Conservation (phyloP, 2,888 invertebrate genomes). For the Sarcophaga variegata region DNA sequence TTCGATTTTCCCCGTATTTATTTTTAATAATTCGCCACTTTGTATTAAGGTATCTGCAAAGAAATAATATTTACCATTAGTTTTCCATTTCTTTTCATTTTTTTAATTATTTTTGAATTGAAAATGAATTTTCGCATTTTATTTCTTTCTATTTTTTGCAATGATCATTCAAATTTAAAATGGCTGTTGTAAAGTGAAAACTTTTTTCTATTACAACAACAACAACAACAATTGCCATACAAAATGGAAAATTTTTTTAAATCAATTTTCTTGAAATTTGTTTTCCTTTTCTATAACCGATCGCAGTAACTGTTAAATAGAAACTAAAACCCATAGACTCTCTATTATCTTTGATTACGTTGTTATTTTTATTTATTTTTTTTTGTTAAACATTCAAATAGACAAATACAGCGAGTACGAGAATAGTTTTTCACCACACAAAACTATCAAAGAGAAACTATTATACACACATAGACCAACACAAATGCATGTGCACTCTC, state of each 20-base stretch:
- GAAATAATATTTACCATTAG: too few relatives aligned
- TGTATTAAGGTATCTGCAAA: too few relatives aligned
- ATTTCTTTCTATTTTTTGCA: too few relatives aligned
- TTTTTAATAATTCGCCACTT: too few relatives aligned
- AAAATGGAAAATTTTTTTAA: too few relatives aligned
- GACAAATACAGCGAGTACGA: conserved; percentile 2
- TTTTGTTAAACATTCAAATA: conserved; percentile 49
- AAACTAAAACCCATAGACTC: conserved; percentile 61
- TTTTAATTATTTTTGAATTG: too few relatives aligned
- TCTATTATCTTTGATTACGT: conserved; percentile 53
- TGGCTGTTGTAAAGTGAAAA: too few relatives aligned
- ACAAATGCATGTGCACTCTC: conserved; percentile 22
- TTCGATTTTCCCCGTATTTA: too few relatives aligned
- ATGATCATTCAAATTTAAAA: too few relatives aligned
- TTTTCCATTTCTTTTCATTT: too few relatives aligned
- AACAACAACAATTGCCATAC: neutral
- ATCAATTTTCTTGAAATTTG: neutral
- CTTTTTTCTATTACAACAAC: too few relatives aligned
- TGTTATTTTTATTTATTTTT: conserved; percentile 13
- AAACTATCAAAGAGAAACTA: conserved; percentile 63
- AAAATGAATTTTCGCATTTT: too few relatives aligned
- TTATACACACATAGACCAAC: conserved; percentile 41
- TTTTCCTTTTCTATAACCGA: conserved; percentile 43
- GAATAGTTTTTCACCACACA: conserved; percentile 67
- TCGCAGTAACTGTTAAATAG: conserved; percentile 56